Evolutionary conservation across 2,797 vertebrate species (phyloP), one percentile per base, ranked within the genome.

Genomic region (Columba guinea): DNA sequence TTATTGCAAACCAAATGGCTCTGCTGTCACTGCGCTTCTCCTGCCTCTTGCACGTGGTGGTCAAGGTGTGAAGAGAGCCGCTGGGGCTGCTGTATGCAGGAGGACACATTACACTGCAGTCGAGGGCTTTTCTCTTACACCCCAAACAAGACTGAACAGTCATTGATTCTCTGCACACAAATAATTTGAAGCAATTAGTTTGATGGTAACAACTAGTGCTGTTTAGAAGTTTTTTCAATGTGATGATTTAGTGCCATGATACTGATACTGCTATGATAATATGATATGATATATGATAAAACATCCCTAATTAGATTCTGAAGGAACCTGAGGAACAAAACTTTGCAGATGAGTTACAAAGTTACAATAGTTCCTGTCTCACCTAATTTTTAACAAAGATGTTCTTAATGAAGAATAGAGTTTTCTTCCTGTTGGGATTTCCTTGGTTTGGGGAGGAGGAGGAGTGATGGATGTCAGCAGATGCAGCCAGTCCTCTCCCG

Each of bases 131-230:
- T n/a, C 49, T 58, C 9, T 44, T 4, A 15, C 8, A 11, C 23
- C 5, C 20, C 2, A n/a, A 18, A 21, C 58, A 9, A 1, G 15
- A 6, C 1, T 19, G n/a, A 70, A 8, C 3, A 2, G 27, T 26
- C 15, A 10, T 28, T n/a, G 7, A 26, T 82, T 75, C 22, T 60
- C 55, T 62, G 17, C 51, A 59, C 5, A 7, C 63, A 34, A 71
- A 53, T 55, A 62, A 62, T 75, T 62, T 52, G 48, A 44, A 89
- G 9, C 32, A 84, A 3, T 17, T 89, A 5, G 11, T 89, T 82
- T 30, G 30, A 62, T 59, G 15, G 89, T 58, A 77, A 32, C 41
- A 67, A 68, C 78, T 84, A 85, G 32, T 73, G n/a, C 9, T 30
- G 13, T 49, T 91, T 1, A 8, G 41, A 65, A 41, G 68, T 30